A percentile compares a stretch with the other conserved stretches of the same genome.
Conservation (phyloP, 2,113 vertebrate genomes). For the Phyllopteryx taeniolatus region DNA sequence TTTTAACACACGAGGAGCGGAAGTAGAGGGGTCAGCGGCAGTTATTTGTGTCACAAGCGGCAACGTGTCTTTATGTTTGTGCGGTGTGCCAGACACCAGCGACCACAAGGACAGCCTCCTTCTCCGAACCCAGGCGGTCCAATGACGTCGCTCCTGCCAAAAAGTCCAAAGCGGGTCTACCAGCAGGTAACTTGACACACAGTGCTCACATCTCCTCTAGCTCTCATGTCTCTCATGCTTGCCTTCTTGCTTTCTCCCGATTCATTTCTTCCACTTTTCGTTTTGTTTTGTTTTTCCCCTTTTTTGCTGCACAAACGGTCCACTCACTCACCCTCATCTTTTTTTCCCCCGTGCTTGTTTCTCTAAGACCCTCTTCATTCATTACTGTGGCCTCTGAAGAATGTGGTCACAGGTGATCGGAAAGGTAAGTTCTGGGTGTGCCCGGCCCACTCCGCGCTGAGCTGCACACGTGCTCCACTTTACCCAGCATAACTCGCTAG, state of each 20-base stretch:
- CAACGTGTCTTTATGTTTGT: background rate
- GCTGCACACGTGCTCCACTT: conserved; percentile 20
- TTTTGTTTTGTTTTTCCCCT: conserved; percentile 31
- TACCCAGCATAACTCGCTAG: background rate
- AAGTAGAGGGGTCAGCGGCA: background rate
- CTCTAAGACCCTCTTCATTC: conserved; percentile 66
- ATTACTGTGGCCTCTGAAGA: conserved; percentile 70
- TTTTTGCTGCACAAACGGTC: conserved; percentile 34
- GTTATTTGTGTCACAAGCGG: background rate
- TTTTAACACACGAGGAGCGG: background rate
- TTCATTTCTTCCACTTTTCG: conserved; percentile 7
- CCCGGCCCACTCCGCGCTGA: conserved; percentile 12
- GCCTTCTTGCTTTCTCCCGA: conserved; percentile 27
- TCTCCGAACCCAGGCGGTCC: conserved; percentile 80
- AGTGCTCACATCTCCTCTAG: conserved; percentile 41
- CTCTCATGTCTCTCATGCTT: conserved; percentile 42
- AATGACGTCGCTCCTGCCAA: conserved; percentile 83
- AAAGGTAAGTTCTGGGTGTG: conserved; percentile 64
- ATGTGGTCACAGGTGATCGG: conserved; percentile 61
- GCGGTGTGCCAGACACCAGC: conserved; percentile 80
- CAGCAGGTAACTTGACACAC: conserved; percentile 73
- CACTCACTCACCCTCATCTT: conserved; percentile 26
- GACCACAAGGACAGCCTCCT: conserved; percentile 88
- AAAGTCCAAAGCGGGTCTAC: conserved; percentile 79
- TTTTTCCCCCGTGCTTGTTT: conserved; percentile 47